Evolutionary conservation across 2,888 invertebrate species (phyloP).

Genomic region (Hemicrepidius hirtus): DNA sequence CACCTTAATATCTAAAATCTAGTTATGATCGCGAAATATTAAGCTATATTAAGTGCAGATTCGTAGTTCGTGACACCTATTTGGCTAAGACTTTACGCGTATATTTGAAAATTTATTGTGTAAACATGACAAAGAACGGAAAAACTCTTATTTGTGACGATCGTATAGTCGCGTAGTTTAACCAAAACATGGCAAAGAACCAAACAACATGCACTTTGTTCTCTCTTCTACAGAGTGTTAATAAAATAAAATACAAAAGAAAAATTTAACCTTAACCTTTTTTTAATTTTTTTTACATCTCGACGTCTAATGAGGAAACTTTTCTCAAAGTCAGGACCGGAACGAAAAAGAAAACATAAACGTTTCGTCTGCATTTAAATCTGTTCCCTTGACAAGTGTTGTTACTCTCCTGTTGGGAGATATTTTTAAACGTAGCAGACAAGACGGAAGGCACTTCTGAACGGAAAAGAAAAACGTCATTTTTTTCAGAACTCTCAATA

Average conservation of each 20-base stretch:
- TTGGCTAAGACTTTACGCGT: conserved; percentile 1
- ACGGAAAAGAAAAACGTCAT: not conserved
- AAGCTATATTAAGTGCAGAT: not conserved
- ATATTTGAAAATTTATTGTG: conserved; percentile 22
- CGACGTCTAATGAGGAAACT: no score
- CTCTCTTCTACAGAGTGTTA: not conserved
- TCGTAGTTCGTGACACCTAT: conserved; percentile 14
- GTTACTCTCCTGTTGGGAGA: conserved; percentile 2
- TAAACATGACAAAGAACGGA: conserved; percentile 24
- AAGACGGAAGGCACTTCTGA: conserved; percentile 17
- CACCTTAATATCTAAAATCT: conserved; percentile 18
- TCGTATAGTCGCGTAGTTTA: not conserved
- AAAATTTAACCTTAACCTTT: no score
- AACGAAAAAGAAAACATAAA: not conserved
- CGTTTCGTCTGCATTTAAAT: conserved; percentile 4
- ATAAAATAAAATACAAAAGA: not conserved
- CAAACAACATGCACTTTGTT: conserved; percentile 6
- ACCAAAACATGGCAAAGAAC: conserved; percentile 13
- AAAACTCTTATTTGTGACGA: conserved; percentile 13
- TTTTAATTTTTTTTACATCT: no score
- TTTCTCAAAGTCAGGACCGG: no score
- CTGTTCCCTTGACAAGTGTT: conserved; percentile 21
- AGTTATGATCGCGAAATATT: conserved; percentile 6
- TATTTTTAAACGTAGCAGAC: conserved; percentile 28
- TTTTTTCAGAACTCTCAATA: not conserved